Evolutionary conservation across 2,113 vertebrate genomes (phyloP).

Genomic region (Hemichromis elongatus): DNA sequence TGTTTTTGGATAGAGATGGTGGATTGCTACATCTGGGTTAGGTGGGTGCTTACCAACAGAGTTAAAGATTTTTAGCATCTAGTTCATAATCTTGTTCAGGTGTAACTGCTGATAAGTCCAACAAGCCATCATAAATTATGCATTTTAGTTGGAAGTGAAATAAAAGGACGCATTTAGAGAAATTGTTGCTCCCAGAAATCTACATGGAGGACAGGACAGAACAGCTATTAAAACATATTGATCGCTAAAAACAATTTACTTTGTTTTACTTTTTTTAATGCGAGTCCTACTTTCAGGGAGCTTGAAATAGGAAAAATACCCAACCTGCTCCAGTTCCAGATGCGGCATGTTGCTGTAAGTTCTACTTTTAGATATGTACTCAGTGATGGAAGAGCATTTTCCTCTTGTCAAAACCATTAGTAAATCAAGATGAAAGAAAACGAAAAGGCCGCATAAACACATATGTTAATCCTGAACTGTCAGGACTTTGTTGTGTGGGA

Average conservation of each 20-base stretch:
- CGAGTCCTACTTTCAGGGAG: neutral
- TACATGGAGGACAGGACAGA: no score
- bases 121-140: accelerated
- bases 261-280: neutral
- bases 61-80: neutral
- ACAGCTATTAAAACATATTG: neutral
- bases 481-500: neutral
- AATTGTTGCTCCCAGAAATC: accelerated
- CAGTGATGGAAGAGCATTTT: neutral
- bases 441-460: neutral
- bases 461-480: neutral
- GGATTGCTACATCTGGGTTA: neutral
- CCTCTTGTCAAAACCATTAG: neutral
- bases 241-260: neutral
- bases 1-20: neutral
- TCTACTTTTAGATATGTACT: neutral
- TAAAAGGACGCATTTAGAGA: neutral
- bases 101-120: neutral
- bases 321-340: neutral
- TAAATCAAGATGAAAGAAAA: neutral
- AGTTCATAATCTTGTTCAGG: neutral
- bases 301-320: neutral
- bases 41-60: no score
- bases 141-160: neutral
- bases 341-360: neutral